phyloP scores from a whole-genome alignment of 2,113 vertebrate species.

The Erpornis zantholeuca region DNA sequence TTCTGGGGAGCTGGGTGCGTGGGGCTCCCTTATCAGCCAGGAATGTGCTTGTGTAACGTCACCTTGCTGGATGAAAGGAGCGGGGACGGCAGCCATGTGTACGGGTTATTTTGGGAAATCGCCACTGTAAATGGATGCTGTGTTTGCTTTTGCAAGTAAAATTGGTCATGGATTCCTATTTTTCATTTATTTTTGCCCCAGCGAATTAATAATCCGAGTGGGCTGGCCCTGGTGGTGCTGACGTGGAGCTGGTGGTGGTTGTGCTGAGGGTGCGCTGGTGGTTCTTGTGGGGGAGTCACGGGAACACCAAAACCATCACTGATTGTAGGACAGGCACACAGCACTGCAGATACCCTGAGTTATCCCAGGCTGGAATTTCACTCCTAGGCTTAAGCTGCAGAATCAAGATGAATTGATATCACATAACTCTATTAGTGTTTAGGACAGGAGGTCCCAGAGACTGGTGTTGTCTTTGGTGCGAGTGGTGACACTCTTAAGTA shows the following conservation, averaged over 20 bases:
- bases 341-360: neutral
- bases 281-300: fast-evolving
- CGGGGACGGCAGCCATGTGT: neutral
- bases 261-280: neutral
- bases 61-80: neutral
- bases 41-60: neutral
- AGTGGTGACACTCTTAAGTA: fast-evolving
- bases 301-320: fast-evolving
- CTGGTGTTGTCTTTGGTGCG: neutral
- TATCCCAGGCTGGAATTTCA: neutral
- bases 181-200: neutral
- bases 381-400: neutral
- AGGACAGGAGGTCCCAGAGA: neutral
- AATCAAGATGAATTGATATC: neutral
- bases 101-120: neutral
- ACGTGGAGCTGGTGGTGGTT: neutral
- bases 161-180: neutral
- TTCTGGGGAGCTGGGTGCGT: neutral
- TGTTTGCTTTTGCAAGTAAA: neutral
- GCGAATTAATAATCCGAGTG: neutral
- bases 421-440: fast-evolving
- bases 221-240: neutral
- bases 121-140: neutral
- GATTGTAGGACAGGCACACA: neutral
- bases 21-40: neutral